These are phyloP conservation scores for Metopia argyrocephala DNA, from an alignment of 2,888 invertebrate genomes.

Conservation along the genomic window DNA sequence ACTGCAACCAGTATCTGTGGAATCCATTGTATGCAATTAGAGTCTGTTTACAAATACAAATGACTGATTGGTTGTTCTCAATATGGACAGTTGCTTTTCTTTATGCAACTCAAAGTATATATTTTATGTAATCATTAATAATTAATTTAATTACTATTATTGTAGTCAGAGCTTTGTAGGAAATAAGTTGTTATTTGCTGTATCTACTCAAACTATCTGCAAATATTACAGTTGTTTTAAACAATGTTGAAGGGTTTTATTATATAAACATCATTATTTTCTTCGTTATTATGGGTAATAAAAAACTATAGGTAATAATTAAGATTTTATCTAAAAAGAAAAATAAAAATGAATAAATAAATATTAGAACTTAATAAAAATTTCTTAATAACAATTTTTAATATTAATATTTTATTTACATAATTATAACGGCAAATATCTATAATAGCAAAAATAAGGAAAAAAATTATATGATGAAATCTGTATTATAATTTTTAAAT, in stretches of 20 bases:
- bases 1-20: constrained; percentile 65
- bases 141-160: neutral
- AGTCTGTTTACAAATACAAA: neutral
- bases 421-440: no score
- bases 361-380: no score
- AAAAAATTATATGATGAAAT: neutral
- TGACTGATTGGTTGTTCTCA: constrained; percentile 14
- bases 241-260: constrained; percentile 12
- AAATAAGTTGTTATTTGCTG: neutral
- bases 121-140: neutral
- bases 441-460: no score
- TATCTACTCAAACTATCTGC: neutral
- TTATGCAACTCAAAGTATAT: neutral
- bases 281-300: neutral
- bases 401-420: no score
- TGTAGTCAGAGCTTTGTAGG: neutral
- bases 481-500: neutral
- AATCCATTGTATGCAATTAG: constrained; percentile 57
- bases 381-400: no score
- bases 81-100: constrained; percentile 8
- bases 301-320: neutral
- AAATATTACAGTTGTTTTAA: constrained; percentile 10
- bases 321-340: constrained; percentile 38
- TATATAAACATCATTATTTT: constrained; percentile 24
- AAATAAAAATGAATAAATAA: neutral